These are phyloP conservation scores for Drosophila multiciliata DNA, from an alignment of 2,888 invertebrate genomes.

Conservation along the genomic window DNA sequence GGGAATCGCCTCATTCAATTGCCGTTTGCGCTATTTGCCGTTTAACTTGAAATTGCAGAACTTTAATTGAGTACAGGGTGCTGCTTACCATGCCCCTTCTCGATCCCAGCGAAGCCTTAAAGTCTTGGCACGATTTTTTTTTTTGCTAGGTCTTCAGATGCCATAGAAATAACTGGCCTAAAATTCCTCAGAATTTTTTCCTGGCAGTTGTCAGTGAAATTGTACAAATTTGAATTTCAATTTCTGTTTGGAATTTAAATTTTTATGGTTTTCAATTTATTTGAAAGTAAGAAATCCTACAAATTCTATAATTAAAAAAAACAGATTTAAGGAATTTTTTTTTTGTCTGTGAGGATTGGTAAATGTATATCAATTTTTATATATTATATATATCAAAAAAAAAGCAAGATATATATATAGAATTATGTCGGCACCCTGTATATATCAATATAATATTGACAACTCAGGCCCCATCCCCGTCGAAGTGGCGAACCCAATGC, in stretches of 20 bases:
- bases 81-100: not conserved
- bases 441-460: not conserved
- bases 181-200: not conserved
- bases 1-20: constrained; percentile 62
- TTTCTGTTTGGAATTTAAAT: not conserved
- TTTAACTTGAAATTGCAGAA: constrained; percentile 56
- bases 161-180: not conserved
- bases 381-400: not conserved
- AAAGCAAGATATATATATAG: not conserved
- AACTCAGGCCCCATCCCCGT: not conserved
- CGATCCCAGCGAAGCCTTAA: constrained; percentile 21
- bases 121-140: not conserved
- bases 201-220: not conserved
- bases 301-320: not conserved
- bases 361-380: not conserved
- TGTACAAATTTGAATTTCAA: not conserved
- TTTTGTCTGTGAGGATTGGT: not conserved
- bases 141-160: constrained; percentile 18
- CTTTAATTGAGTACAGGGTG: constrained; percentile 68
- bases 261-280: not conserved
- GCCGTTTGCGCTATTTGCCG: constrained; percentile 69
- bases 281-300: not conserved
- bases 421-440: constrained; percentile 32
- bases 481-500: constrained; percentile 13
- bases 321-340: too few species aligned